These are phyloP conservation scores for Beroe forskalii DNA, from an alignment of 37 sponge, comb jelly and placozoan genomes.

Conservation along the genomic window DNA sequence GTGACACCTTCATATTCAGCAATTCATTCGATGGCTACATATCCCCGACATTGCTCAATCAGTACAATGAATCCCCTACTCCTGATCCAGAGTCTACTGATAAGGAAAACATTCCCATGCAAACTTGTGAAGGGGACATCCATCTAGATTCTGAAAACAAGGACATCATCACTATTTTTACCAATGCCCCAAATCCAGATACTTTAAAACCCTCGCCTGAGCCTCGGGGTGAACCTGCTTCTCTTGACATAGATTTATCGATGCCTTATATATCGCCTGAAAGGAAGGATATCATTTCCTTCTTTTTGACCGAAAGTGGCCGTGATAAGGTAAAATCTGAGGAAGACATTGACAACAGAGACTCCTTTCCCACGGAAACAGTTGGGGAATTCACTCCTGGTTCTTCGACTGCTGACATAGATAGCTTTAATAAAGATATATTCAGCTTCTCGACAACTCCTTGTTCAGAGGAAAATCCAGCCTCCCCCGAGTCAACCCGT, in stretches of 20 bases:
- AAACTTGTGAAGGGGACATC: not conserved
- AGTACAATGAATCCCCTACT: not conserved
- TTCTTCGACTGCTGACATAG: not conserved
- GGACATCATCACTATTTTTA: slow-evolving; percentile 27
- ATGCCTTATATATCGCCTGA: slow-evolving; percentile 13
- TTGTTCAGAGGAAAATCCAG: not conserved
- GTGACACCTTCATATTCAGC: slow-evolving; percentile 50
- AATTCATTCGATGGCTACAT: slow-evolving; percentile 59
- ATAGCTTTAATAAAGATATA: not conserved
- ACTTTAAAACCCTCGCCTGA: not conserved
- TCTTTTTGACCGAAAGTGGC: slow-evolving; percentile 38
- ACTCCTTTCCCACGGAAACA: not conserved
- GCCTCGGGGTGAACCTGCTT: not conserved
- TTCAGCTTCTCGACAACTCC: not conserved
- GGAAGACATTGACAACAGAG: not conserved
- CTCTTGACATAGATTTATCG: not conserved
- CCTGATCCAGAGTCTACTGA: not conserved
- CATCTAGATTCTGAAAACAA: not conserved
- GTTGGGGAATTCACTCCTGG: slow-evolving; percentile 28
- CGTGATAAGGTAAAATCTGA: slow-evolving; percentile 5
- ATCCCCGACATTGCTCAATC: slow-evolving; percentile 3
- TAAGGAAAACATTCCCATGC: not conserved
- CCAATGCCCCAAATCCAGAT: not conserved
- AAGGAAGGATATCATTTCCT: slow-evolving; percentile 48
- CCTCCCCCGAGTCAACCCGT: too few relatives aligned